Evolutionary conservation across 1,140 invertebrate species (phyloP).

Genomic region (Ceratitis capitata): DNA sequence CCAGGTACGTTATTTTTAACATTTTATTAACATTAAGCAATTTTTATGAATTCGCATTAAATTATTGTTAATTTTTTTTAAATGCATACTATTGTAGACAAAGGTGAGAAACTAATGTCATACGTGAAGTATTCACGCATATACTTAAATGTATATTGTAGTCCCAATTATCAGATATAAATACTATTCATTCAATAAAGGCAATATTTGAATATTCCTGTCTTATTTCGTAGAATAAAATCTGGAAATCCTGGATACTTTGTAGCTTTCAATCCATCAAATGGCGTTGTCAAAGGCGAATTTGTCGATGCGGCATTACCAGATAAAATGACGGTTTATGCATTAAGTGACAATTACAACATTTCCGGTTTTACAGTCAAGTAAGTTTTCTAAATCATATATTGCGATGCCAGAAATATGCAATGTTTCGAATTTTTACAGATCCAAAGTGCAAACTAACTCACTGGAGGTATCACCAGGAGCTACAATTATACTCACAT

Average conservation of each 20-base stretch:
- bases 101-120: background rate
- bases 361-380: slow-evolving; percentile 56
- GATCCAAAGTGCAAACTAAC: slow-evolving; percentile 52
- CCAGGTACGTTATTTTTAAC: slow-evolving; percentile 67
- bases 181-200: background rate
- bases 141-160: too few species aligned
- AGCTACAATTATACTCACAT: slow-evolving; percentile 67
- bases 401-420: slow-evolving; percentile 36
- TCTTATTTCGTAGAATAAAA: slow-evolving; percentile 68
- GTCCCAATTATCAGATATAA: too few species aligned
- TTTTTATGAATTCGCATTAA: background rate
- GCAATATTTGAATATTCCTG: background rate
- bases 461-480: slow-evolving; percentile 62
- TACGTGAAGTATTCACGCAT: too few species aligned
- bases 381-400: slow-evolving; percentile 62
- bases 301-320: slow-evolving; percentile 67
- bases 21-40: background rate
- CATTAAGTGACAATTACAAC: slow-evolving; percentile 69
- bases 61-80: background rate
- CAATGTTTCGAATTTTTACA: slow-evolving; percentile 6
- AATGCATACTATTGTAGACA: background rate
- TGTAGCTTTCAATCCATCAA: slow-evolving; percentile 72
- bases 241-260: slow-evolving; percentile 76
- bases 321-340: slow-evolving; percentile 69
- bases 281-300: slow-evolving; percentile 66